Percentiles rank a stretch among this genome's conserved stretches.
Conservation (phyloP, 2,888 invertebrate genomes). For the Trichopoda pennipes region DNA sequence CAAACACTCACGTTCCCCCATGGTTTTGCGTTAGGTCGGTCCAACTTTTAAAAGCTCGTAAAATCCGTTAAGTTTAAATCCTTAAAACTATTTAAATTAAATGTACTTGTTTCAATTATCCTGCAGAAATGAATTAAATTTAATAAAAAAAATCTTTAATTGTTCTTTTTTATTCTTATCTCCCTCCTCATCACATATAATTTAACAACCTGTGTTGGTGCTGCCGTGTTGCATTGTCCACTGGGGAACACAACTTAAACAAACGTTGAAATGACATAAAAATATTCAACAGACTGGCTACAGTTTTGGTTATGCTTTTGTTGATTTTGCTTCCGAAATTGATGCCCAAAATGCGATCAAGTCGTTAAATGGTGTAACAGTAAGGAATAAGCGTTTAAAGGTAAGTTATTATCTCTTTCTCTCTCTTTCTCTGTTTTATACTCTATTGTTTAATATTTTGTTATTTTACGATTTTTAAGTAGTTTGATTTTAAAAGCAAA, state of each 20-base stretch:
- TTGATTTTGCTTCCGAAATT: constrained; percentile 92
- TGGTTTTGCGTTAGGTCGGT: no score
- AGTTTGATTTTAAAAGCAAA: no score
- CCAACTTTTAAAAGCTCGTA: no score
- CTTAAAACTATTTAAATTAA: no score
- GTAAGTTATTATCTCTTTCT: constrained; percentile 79
- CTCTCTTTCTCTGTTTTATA: neutral
- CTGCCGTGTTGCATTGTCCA: neutral
- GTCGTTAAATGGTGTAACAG: constrained; percentile 91
- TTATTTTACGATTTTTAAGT: neutral
- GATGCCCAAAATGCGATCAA: constrained; percentile 93
- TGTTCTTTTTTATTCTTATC: constrained; percentile 1
- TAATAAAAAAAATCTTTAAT: neutral
- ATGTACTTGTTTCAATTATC: no score
- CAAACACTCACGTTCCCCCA: no score
- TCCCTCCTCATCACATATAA: constrained; percentile 37
- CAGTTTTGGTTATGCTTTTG: constrained; percentile 98
- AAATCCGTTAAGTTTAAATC: no score
- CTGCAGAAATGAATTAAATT: no score
- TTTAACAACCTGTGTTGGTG: constrained; percentile 45
- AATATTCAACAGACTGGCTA: constrained; percentile 89
- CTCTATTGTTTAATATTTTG: neutral
- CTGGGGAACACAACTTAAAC: constrained; percentile 25
- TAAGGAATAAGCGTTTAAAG: constrained; percentile 95
- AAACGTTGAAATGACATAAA: constrained; percentile 21